Percentiles rank a stretch among this genome's conserved stretches.
phyloP scores from a whole-genome alignment of 2,888 invertebrate species.

The Axea sp. region DNA sequence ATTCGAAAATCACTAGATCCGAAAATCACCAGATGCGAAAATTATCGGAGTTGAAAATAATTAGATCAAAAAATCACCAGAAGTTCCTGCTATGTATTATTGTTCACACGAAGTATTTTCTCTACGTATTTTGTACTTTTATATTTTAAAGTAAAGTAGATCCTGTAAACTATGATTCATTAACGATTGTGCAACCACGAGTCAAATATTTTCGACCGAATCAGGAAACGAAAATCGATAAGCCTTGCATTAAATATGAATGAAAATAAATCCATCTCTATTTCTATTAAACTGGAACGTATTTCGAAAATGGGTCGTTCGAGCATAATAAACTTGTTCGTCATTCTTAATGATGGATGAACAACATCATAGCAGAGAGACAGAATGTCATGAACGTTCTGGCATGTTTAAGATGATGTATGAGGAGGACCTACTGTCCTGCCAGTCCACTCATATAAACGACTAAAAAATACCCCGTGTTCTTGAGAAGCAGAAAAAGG shows the following conservation, averaged over 20 bases:
- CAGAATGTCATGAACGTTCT: slow-evolving; percentile 47
- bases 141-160: no score
- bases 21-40: no score
- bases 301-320: slow-evolving; percentile 44
- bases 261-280: slow-evolving; percentile 24
- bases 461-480: slow-evolving; percentile 3
- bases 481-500: no score
- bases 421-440: slow-evolving; percentile 34
- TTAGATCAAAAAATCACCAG: no score
- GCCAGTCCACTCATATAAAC: slow-evolving; percentile 33
- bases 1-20: no score
- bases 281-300: slow-evolving; percentile 38
- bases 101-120: no score
- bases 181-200: no score
- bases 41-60: no score
- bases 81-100: no score
- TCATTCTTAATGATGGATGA: slow-evolving; percentile 53
- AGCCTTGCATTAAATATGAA: slow-evolving; percentile 34
- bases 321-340: slow-evolving; percentile 47
- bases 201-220: slow-evolving; percentile 25
- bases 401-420: slow-evolving; percentile 51
- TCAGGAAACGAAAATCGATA: slow-evolving; percentile 31
- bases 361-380: slow-evolving; percentile 50
- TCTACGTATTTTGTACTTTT: no score
- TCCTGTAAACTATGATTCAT: no score